Base-by-base conservation (phyloP, 2,113 vertebrate genomes). In the Glaucomys volans region DNA sequence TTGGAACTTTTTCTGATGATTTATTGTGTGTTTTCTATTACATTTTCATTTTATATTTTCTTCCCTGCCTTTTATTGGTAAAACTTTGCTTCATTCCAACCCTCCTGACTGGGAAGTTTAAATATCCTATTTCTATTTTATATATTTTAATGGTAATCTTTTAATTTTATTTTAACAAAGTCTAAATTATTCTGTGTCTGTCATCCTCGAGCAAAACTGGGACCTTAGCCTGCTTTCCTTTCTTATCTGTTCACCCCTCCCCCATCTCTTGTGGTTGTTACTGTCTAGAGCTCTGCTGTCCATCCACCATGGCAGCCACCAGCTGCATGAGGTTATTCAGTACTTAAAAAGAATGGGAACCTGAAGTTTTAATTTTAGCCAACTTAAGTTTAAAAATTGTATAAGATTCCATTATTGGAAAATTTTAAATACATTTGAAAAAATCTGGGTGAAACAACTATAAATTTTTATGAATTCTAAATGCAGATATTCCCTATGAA, bases 131-230 rank as follows among this genome's bases (percentile, higher is more conserved):
- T 92, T 84, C n/a, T 92, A 14, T 57, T 37, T 52, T 88, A 67
- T 8, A 30, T 42, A 35, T 67, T 50, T 20, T 59, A 95, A 50
- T 66, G 5, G 12, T 42, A 59, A 35, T 81, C 37, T 87, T 87
- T 90, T 87, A 62, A 87, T 92, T 88, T 96, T 87, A 66, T 69
- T 85, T 67, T 95, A 83, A 69, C 4, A 54, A 14, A 69, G 9
- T 83, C n/a, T 89, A 26, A 96, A 66, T 94, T 81, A 24, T 69
- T 95, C 28, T 74, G 8, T 64, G 32, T 52, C 62, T 62, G 10
- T 90, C 44, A 40, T 32, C 57, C 57, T 92, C 47, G 35, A 93
- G 35, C 47, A 91, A 91, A 85, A n/a, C 62, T 26, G 88, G 54
- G 22, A 20, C 24, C 28, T 3, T 54, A 22, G 32, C 13, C 52